These are phyloP conservation scores for Peromyscus leucopus DNA, from an alignment of 2,113 vertebrate genomes.

Conservation along the genomic window DNA sequence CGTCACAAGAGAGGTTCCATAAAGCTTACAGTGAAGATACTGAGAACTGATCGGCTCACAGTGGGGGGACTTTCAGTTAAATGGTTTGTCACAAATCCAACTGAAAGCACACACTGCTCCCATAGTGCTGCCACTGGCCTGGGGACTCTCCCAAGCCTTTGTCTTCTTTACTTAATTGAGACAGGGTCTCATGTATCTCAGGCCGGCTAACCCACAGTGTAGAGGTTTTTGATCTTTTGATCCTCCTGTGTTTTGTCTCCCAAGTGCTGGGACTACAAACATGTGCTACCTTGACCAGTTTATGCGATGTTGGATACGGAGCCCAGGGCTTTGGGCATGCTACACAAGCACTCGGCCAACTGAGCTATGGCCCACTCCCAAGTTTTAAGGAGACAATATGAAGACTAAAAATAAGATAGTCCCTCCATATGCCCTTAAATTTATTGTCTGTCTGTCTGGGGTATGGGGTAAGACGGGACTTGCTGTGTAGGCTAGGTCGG, in stretches of 20 bases:
- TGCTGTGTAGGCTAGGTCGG: not conserved
- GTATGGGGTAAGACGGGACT: not conserved
- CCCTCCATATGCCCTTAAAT: not conserved
- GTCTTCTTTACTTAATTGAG: not conserved
- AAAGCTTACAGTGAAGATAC: fast-evolving
- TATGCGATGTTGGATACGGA: not conserved
- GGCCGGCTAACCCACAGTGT: not conserved
- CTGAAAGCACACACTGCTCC: not conserved
- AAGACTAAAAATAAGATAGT: not conserved
- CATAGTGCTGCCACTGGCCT: fast-evolving
- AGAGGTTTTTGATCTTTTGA: not conserved
- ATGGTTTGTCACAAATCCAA: not conserved
- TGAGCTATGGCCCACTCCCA: not conserved
- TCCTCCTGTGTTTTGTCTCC: not conserved
- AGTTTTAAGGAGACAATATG: fast-evolving
- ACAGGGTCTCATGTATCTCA: not conserved
- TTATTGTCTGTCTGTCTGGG: not conserved
- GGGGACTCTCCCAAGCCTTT: not conserved
- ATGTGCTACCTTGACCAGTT: too few species aligned
- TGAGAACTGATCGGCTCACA: not conserved
- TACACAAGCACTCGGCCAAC: too few species aligned
- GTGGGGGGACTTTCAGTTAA: not conserved
- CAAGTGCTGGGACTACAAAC: not conserved
- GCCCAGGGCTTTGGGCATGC: not conserved
- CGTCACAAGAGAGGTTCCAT: not conserved